A percentile compares a stretch with the other conserved stretches of the same genome.
phyloP scores from a whole-genome alignment of 1,140 invertebrate genomes.

The Lordiphosa clarofinis region DNA sequence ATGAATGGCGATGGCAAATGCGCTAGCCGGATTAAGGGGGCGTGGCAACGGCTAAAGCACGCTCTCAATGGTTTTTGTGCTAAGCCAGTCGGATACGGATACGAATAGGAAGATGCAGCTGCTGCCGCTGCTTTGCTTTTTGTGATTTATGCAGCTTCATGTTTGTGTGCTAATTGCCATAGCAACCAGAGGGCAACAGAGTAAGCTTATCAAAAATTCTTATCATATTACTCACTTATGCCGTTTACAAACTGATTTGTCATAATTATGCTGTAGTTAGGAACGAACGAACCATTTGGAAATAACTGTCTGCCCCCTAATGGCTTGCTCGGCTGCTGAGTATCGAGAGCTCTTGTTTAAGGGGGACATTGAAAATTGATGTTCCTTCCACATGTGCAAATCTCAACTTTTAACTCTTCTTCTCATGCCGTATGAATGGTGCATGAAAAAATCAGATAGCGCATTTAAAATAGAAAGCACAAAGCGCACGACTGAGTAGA shows the following conservation, averaged over 20 bases:
- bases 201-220: constrained; percentile 47
- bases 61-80: constrained; percentile 19
- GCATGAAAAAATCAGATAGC: constrained; percentile 70
- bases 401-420: constrained; percentile 65
- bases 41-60: constrained; percentile 15
- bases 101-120: constrained; percentile 12
- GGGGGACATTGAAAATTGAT: constrained; percentile 45
- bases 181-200: not conserved
- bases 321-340: not conserved
- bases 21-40: constrained; percentile 57
- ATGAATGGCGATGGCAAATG: constrained; percentile 65
- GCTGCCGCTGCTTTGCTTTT: constrained; percentile 14
- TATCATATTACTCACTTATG: constrained; percentile 58
- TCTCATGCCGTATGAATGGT: constrained; percentile 59
- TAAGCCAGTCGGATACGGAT: not conserved
- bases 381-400: constrained; percentile 46
- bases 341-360: constrained; percentile 15
- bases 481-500: constrained; percentile 72
- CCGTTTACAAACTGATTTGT: constrained; percentile 50
- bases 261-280: constrained; percentile 51
- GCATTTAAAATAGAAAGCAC: constrained; percentile 71
- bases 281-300: constrained; percentile 34
- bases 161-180: constrained; percentile 66
- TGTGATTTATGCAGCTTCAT: constrained; percentile 59
- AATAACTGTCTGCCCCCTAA: not conserved